Percentiles rank a stretch among this genome's conserved stretches.
Evolutionary conservation across 2,797 vertebrate genomes (phyloP).

Genomic region (Pteronotus mesoamericanus): DNA sequence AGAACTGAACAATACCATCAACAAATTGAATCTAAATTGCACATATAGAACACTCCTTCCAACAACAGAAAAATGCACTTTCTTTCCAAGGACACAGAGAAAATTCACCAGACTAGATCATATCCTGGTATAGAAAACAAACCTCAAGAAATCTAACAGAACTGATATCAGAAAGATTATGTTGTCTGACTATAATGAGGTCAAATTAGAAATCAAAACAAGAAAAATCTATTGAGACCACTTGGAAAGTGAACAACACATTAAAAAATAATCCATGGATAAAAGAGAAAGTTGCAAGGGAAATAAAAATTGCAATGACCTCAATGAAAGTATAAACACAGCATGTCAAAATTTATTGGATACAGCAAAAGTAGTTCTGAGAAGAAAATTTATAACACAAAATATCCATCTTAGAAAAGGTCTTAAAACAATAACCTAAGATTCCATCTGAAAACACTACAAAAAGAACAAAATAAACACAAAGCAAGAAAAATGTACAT

Average conservation of each 20-base stretch:
- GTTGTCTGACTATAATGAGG: not conserved
- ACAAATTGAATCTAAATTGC: not conserved
- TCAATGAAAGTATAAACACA: not conserved
- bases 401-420: not conserved
- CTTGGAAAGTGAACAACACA: not conserved
- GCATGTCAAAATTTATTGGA: not conserved
- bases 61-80: not conserved
- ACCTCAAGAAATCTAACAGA: not conserved
- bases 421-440: not conserved
- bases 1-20: not conserved
- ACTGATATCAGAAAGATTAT: not conserved
- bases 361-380: not conserved
- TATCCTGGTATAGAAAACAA: not conserved
- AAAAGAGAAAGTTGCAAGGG: not conserved
- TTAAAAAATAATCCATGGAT: not conserved
- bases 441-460: not conserved
- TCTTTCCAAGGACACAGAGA: not conserved
- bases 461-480: not conserved
- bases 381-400: not conserved
- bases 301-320: not conserved
- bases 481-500: not conserved
- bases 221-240: not conserved
- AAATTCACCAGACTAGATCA: not conserved
- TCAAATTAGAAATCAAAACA: not conserved
- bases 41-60: not conserved